Evolutionary conservation across 2,797 vertebrate genomes (phyloP), one percentile per base, ranked within the genome.

Genomic region (Chromobotia macracanthus): DNA sequence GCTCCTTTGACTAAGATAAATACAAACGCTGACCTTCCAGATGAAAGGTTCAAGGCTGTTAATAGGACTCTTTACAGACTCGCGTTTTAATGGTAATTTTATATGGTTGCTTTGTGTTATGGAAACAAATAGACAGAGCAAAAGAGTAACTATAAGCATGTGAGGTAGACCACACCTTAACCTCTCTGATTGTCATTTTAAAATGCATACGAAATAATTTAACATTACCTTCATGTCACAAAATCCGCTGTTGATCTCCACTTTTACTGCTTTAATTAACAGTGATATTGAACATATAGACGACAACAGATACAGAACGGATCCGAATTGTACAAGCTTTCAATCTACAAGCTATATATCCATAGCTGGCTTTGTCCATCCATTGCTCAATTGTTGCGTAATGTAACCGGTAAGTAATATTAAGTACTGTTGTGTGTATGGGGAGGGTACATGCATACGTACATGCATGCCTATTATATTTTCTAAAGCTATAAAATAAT

Each of bases 81-180:
- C 50, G 50, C 18, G 8, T 38, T 38, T 38, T 7, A 38, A n/a
- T n/a, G n/a, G n/a, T n/a, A n/a, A n/a, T n/a, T n/a, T n/a, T n/a
- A 48, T 48, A 48, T 15, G 1, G 2, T 13, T 11, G 46, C 15
- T 48, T 11, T 25, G 19, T 23, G 31, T 38, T 38, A 38, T 7
- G 8, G 35, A 38, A 38, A 38, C 3, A 38, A n/a, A n/a, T n/a
- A n/a, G n/a, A n/a, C n/a, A n/a, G 35, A 38, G 35, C 35, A 38
- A 31, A 2, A 31, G 31, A 31, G 31, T 2, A 31, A 31, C 2
- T 31, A 31, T 31, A 31, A 31, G 31, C 15, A 8, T n/a, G n/a
- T n/a, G 31, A 31, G 35, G n/a, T 18, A 46, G 75, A 68, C 75
- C 75, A 77, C 75, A 77, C 65, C 75, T 69, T 69, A 58, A 50